Evolutionary conservation across 2,888 invertebrate genomes (phyloP).

Genomic region (Gnatocerus cornutus): DNA sequence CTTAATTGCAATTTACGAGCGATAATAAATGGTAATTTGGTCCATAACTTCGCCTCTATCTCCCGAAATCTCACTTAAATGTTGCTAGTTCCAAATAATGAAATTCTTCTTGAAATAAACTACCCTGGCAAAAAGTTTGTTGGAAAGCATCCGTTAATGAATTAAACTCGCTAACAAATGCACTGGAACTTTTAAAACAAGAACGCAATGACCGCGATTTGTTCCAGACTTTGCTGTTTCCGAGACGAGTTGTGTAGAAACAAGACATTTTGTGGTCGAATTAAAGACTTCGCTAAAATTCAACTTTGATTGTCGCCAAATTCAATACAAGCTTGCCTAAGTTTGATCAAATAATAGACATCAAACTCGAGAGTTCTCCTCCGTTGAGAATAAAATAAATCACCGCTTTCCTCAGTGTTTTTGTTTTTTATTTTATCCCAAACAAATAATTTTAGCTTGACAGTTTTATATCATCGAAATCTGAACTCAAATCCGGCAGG

Average conservation of each 20-base stretch:
- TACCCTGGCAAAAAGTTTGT: constrained; percentile 6
- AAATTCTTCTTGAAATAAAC: constrained; percentile 7
- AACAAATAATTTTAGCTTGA: constrained; percentile 27
- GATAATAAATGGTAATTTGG: constrained; percentile 41
- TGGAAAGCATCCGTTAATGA: constrained; percentile 18
- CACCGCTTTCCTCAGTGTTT: constrained; percentile 20
- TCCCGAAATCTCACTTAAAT: constrained; percentile 10
- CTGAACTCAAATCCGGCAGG: neutral
- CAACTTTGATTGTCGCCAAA: neutral
- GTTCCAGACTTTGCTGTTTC: neutral
- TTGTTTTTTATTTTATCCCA: constrained; percentile 27
- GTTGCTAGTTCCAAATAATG: constrained; percentile 9
- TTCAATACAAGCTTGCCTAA: constrained; percentile 7
- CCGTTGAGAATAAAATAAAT: constrained; percentile 12
- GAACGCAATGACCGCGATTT: neutral
- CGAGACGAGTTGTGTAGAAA: neutral
- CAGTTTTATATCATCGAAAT: constrained; percentile 16
- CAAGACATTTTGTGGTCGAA: neutral
- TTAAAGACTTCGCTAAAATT: no score
- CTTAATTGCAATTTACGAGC: constrained; percentile 43
- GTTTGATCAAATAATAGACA: constrained; percentile 11
- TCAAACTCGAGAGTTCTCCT: neutral
- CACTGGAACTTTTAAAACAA: constrained; percentile 10
- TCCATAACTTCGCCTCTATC: constrained; percentile 41
- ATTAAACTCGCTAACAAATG: constrained; percentile 14